Conservation (phyloP, 2,113 vertebrate genomes). For the Lycocorax pyrrhopterus region DNA sequence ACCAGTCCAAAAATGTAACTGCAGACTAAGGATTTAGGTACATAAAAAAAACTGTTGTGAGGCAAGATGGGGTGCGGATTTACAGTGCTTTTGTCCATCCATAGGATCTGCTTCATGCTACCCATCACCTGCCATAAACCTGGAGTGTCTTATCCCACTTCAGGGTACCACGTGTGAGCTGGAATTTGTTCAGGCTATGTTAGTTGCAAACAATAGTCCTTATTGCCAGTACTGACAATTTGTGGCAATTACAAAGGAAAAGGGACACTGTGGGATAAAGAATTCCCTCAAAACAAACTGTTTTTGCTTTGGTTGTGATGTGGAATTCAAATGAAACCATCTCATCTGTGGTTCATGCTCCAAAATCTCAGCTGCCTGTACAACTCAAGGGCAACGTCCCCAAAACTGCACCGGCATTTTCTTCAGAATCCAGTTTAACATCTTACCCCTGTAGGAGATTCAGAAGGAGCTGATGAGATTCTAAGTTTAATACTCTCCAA, state of each 20-base stretch:
- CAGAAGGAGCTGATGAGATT: background rate
- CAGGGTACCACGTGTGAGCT: rapidly evolving
- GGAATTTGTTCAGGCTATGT: background rate
- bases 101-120: background rate
- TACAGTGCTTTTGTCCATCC: background rate
- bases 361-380: background rate
- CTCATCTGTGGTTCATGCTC: background rate
- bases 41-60: background rate
- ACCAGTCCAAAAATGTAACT: background rate
- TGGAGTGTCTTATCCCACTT: background rate
- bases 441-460: background rate
- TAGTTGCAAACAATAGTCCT: background rate
- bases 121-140: background rate
- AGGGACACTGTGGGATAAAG: background rate
- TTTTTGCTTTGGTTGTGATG: background rate
- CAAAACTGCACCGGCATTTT: background rate
- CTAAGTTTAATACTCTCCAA: background rate
- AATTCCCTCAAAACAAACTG: background rate
- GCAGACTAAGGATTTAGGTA: background rate
- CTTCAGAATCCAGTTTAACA: background rate
- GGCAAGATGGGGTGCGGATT: background rate
- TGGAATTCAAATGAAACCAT: background rate
- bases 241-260: background rate
- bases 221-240: background rate
- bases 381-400: background rate